Conservation (phyloP, 2,888 invertebrate genomes). For the Lasioglossum vierecki region DNA sequence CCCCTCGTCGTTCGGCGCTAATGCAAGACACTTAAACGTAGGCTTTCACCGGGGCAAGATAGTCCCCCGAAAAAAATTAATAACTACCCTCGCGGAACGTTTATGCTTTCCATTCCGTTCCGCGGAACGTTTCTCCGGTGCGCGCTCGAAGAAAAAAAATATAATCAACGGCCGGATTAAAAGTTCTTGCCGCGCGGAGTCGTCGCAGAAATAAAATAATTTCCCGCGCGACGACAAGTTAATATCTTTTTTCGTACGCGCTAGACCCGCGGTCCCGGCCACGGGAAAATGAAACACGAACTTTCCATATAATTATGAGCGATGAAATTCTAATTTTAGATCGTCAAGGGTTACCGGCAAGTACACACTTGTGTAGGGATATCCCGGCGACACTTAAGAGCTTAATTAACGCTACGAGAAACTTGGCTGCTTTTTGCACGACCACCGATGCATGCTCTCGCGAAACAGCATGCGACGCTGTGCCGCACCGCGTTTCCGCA, state of each 20-base stretch:
- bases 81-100: slow-evolving; percentile 34
- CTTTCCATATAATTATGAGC: slow-evolving; percentile 43
- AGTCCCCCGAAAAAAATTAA: slow-evolving; percentile 41
- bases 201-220: slow-evolving; percentile 17
- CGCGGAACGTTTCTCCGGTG: slow-evolving; percentile 1
- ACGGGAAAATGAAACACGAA: slow-evolving; percentile 38
- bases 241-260: slow-evolving; percentile 7
- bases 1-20: slow-evolving; percentile 49
- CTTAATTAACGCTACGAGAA: slow-evolving; percentile 70
- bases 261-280: background rate
- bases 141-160: background rate
- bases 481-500: slow-evolving; percentile 34
- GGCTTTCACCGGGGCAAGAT: slow-evolving; percentile 21
- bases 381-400: slow-evolving; percentile 60
- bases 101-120: slow-evolving; percentile 29
- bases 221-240: slow-evolving; percentile 22
- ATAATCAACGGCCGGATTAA: slow-evolving; percentile 35
- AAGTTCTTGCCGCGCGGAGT: background rate
- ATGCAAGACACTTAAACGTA: slow-evolving; percentile 61
- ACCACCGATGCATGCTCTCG: slow-evolving; percentile 56
- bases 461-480: slow-evolving; percentile 25
- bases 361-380: slow-evolving; percentile 48
- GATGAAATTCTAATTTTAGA: slow-evolving; percentile 62
- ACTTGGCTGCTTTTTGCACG: slow-evolving; percentile 64
- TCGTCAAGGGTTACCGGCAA: slow-evolving; percentile 46